Evolutionary conservation across 2,113 vertebrate species (phyloP).

Genomic region (Uropsilus gracilis): DNA sequence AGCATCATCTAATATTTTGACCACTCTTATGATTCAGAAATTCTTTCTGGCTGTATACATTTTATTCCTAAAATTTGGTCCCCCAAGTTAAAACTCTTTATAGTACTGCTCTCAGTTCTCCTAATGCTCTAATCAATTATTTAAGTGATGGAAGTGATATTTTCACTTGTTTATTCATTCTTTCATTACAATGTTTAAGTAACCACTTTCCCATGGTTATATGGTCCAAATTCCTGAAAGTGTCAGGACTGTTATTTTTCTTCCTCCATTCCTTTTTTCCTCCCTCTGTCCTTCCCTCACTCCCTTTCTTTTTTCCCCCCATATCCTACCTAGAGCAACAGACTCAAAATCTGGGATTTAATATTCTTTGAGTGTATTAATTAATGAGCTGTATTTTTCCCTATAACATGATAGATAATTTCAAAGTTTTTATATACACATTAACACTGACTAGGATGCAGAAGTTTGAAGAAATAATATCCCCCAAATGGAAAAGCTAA

Average conservation of each 20-base stretch:
- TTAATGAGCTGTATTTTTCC: not conserved
- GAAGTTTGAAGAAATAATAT: slow-evolving; percentile 23
- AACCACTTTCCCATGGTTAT: not conserved
- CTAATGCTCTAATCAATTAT: not conserved
- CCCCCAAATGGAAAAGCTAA: not conserved
- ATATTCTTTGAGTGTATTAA: not conserved
- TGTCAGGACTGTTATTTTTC: not conserved
- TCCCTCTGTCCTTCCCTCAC: not conserved
- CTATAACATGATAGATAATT: not conserved
- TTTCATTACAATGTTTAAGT: not conserved
- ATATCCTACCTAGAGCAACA: not conserved
- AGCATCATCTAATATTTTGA: not conserved
- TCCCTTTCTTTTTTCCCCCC: not conserved
- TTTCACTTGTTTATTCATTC: not conserved
- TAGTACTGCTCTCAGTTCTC: not conserved
- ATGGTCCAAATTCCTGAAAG: not conserved
- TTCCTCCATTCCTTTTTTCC: not conserved
- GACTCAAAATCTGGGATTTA: slow-evolving; percentile 16
- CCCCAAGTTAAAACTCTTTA: not conserved
- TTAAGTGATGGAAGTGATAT: not conserved
- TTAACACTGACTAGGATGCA: slow-evolving; percentile 13
- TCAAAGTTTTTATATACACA: not conserved
- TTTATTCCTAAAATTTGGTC: not conserved
- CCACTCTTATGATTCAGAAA: not conserved
- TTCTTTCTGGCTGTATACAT: not conserved